phyloP scores from a whole-genome alignment of 2,888 invertebrate genomes.

The Zelleria hepariella region DNA sequence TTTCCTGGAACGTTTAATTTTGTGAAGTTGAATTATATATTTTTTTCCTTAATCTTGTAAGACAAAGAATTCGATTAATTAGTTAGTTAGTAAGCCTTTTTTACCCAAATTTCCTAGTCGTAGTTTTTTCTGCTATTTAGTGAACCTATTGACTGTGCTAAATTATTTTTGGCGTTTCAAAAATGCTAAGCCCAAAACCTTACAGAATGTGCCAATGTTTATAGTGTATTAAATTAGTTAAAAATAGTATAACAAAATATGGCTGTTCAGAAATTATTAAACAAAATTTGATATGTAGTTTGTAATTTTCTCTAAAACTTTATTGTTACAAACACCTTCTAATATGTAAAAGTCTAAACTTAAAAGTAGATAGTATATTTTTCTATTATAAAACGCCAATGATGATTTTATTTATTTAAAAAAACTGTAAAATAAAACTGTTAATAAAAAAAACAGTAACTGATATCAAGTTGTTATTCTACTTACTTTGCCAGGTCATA shows the following conservation, averaged over 20 bases:
- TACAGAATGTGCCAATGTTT: not conserved
- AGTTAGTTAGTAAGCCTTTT: not conserved
- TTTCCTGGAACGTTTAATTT: too few relatives aligned
- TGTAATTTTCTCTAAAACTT: not conserved
- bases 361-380: not conserved
- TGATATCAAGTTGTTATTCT: too few relatives aligned
- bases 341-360: not conserved
- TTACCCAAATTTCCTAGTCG: too few relatives aligned
- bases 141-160: not conserved
- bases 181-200: not conserved
- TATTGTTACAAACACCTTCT: not conserved
- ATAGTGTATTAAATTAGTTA: not conserved
- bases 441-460: too few relatives aligned
- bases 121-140: not conserved
- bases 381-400: not conserved
- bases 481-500: too few relatives aligned
- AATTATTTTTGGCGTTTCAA: not conserved
- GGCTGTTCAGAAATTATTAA: not conserved
- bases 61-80: not conserved
- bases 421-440: too few relatives aligned
- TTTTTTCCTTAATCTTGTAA: not conserved
- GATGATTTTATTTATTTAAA: too few relatives aligned
- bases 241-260: not conserved
- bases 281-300: too few relatives aligned
- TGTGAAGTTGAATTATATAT: too few relatives aligned